Evolutionary conservation across 2,888 invertebrate species (phyloP), one percentile per base, ranked within the genome.

Genomic region (Barypeithes pellucidus): DNA sequence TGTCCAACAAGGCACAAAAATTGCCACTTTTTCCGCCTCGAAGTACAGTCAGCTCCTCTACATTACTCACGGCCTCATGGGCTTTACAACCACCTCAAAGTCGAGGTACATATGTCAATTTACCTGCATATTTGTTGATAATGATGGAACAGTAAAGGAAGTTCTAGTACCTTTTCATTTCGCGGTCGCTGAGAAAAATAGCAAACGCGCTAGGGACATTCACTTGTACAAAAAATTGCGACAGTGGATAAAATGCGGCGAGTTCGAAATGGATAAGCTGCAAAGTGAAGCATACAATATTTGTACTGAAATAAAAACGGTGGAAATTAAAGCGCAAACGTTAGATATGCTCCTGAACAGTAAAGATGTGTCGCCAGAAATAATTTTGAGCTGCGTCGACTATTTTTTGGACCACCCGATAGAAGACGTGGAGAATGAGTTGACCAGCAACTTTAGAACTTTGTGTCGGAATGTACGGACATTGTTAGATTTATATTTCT

Each of bases 161-260:
- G 90, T 98, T 75, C 87, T 89, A 75, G 92, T 98, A 79, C 98
- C 98, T 22, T 98, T 97, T 85, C 97, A 97, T 85, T 94, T 93
- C 84, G 94, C 96, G 0, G 87, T 98, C 45, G 94, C 94, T 84
- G 96, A 94, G 78, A 94, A 93, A 83, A 95, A 95, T 85, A 96
- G 95, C 71, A 93, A 93, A 80, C 91, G 94, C 80, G 94, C 96
- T 0, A 91, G 95, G 79, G 98, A 98, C 85, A 89, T 97, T 66
- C 96, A 97, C 86, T 87, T 96, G 54, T 88, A 97, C 73, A 92
- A 95, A 81, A 93, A 94, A 78, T 85, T 95, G 24, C 91, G 93
- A 73, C 90, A 90, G 45, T 88, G 89, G 75, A 84, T 95, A 14
- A 91, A 91, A 81, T 75, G 72, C 61, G 87, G 88, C 45, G 86